Base-by-base conservation (phyloP, 2,797 vertebrate species). In the Phoebastria nigripes region DNA sequence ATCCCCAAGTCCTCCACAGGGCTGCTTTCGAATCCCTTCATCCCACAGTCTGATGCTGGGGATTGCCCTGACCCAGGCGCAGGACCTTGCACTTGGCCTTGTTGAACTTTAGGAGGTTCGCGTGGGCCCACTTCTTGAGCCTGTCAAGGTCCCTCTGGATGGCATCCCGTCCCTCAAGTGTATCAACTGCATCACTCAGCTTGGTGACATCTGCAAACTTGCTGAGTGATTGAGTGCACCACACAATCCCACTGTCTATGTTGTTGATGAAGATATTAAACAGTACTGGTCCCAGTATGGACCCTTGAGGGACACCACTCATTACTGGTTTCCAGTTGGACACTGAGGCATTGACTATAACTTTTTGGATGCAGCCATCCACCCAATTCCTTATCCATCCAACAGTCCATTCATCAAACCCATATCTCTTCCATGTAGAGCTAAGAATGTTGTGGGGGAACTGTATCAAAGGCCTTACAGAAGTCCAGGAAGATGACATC, bases 241-340 rank as follows among this genome's bases (percentile, higher is more conserved):
- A 25, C 0, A 0, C 22, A 24, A 5, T 81, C 35, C 29, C 33
- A 15, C 33, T 33, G 41, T 29, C 31, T 11, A 2, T 24, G 42
- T 28, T 4, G 2, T 9, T 31, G 44, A 52, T 80, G 33, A 46
- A 49, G 28, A 17, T 25, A 46, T 1, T 80, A 51, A 44, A 22
- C 41, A 77, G 41, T 59, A 14, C 11, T 26, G 59, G 49, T 69
- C 33, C 33, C 78, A 26, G 41, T 51, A 61, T 2, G 3, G 41
- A 61, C 16, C 11, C 35, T 25, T 56, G 21, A 56, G 51, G 39
- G 56, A 26, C 25, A 41, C 28, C 8, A 9, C 14, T 91, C 1
- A 0, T 39, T 83, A 5, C 58, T 59, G 11, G 11, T 81, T 84
- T 81, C 55, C 16, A 20, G 25, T 54, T 67, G 55, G 55, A 70